phyloP scores from a whole-genome alignment of 2,113 vertebrate genomes.

The Cisticola juncidis region DNA sequence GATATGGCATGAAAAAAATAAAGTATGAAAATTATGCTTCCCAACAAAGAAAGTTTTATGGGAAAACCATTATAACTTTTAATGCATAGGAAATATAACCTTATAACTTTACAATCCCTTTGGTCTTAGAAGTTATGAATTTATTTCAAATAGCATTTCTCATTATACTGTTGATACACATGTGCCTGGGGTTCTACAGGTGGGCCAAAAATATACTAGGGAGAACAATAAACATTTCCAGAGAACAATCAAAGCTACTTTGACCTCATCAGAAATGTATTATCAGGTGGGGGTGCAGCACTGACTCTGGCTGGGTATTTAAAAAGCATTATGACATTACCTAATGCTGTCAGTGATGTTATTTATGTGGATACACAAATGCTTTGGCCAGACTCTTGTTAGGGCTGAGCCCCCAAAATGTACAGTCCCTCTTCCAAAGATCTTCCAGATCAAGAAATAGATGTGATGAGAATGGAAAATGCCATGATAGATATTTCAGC shows the following conservation, averaged over 20 bases:
- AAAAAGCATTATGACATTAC: background rate
- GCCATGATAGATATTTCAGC: background rate
- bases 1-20: background rate
- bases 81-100: background rate
- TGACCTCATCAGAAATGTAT: background rate
- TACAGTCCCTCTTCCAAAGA: background rate
- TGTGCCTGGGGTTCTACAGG: background rate
- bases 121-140: background rate
- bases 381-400: background rate
- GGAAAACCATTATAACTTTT: background rate
- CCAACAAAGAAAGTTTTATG: background rate
- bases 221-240: background rate
- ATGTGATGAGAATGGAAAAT: background rate
- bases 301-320: background rate
- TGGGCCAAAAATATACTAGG: background rate
- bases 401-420: background rate
- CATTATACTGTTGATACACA: background rate
- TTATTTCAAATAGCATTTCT: background rate
- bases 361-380: background rate
- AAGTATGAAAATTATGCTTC: background rate
- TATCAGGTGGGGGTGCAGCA: background rate
- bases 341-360: fast-evolving
- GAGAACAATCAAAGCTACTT: background rate
- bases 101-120: background rate
- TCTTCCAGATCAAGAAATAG: background rate